phyloP scores from a whole-genome alignment of 1,140 invertebrate species.

The Tetramorium simillimum region DNA sequence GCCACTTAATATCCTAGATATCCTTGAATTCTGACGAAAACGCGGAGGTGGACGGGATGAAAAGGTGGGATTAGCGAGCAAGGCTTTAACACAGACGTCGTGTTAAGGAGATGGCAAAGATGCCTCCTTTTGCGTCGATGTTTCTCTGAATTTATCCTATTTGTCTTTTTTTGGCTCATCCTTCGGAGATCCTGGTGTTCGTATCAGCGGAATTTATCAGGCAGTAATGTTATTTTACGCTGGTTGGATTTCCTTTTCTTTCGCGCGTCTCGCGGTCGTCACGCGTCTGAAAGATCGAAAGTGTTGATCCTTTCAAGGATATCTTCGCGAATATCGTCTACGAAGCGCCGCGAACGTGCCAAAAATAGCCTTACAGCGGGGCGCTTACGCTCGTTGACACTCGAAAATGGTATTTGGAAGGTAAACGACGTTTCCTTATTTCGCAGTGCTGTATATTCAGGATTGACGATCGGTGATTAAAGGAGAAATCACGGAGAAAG shows the following conservation, averaged over 20 bases:
- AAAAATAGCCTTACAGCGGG: slow-evolving; percentile 30
- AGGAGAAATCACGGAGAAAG: slow-evolving; percentile 31
- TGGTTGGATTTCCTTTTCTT: slow-evolving; percentile 13
- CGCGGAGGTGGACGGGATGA: neutral
- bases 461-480: slow-evolving; percentile 32
- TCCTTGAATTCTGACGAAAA: slow-evolving; percentile 63
- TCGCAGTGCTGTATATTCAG: neutral
- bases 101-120: neutral
- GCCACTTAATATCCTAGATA: slow-evolving; percentile 73
- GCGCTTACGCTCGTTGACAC: neutral
- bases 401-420: slow-evolving; percentile 59
- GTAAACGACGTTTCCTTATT: slow-evolving; percentile 62
- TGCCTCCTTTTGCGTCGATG: neutral
- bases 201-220: slow-evolving; percentile 58
- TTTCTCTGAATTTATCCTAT: neutral
- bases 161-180: slow-evolving; percentile 14
- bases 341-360: slow-evolving; percentile 28
- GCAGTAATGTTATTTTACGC: slow-evolving; percentile 44
- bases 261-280: neutral
- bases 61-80: neutral
- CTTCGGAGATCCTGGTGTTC: slow-evolving; percentile 16
- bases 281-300: slow-evolving; percentile 46
- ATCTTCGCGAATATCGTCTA: slow-evolving; percentile 16
- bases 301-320: slow-evolving; percentile 63
- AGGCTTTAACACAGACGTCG: slow-evolving; percentile 15